Percentiles rank a stretch among this genome's conserved stretches.
Conservation (phyloP, 2,797 vertebrate genomes). For the Pyrocephalus nanus region DNA sequence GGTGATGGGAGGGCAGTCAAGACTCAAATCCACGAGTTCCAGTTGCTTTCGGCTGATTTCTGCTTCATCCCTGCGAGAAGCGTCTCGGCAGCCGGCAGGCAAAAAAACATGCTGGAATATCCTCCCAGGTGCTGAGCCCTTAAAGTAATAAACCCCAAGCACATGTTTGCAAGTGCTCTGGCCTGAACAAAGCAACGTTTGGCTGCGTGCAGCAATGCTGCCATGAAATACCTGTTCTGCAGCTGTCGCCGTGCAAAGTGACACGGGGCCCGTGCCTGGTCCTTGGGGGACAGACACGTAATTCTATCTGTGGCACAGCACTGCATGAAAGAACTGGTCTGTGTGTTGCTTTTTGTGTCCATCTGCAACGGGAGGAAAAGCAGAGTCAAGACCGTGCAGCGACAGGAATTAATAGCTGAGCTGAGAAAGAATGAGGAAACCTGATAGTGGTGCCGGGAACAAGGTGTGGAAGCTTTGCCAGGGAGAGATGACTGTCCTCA, state of each 20-base stretch:
- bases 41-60: slow-evolving; percentile 1
- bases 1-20: not conserved
- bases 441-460: not conserved
- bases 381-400: not conserved
- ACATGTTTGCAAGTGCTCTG: not conserved
- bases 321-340: not conserved
- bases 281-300: not conserved
- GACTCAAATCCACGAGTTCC: not conserved
- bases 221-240: not conserved
- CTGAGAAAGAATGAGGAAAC: not conserved
- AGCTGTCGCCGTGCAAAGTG: slow-evolving; percentile 1
- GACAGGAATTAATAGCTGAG: not conserved
- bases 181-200: not conserved
- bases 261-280: not conserved
- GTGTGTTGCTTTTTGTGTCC: not conserved
- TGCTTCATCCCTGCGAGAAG: not conserved
- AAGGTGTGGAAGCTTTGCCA: not conserved
- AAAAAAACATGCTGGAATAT: not conserved
- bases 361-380: not conserved
- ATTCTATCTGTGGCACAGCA: not conserved
- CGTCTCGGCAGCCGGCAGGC: not conserved
- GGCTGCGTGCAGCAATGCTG: not conserved
- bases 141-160: not conserved
- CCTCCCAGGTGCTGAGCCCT: not conserved
- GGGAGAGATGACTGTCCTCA: not conserved